Percentiles rank a stretch among this genome's conserved stretches.
These are phyloP conservation scores for Palythoa grandis DNA, from an alignment of 92 coral and sea anemone genomes.

Conservation along the genomic window DNA sequence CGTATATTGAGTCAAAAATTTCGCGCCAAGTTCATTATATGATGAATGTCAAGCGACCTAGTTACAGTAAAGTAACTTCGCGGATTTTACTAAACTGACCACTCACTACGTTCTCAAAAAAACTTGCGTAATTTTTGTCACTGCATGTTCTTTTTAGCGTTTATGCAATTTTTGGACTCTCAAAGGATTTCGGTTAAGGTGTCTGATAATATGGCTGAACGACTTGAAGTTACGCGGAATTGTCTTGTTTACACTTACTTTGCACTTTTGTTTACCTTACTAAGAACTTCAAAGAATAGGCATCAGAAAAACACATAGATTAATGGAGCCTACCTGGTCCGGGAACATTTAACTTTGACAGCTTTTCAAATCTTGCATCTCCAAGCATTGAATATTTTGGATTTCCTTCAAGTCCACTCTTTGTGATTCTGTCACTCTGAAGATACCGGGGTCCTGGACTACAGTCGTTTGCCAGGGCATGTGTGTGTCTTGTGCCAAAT, in stretches of 20 bases:
- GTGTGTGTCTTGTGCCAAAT: slow-evolving; percentile 59
- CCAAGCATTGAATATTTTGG: slow-evolving; percentile 68
- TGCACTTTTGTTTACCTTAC: neutral
- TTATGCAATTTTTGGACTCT: neutral
- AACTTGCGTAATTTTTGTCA: neutral
- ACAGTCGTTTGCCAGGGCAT: slow-evolving; percentile 61
- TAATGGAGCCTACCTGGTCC: slow-evolving; percentile 64
- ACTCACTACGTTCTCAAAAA: neutral
- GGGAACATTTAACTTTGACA: slow-evolving; percentile 55
- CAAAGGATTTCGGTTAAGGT: neutral
- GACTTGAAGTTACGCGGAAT: neutral
- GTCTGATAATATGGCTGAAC: neutral
- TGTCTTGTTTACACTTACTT: slow-evolving; percentile 35
- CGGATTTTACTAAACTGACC: neutral
- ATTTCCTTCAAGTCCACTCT: slow-evolving; percentile 63
- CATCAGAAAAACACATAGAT: neutral
- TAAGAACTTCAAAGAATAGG: neutral
- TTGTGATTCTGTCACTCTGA: slow-evolving; percentile 44
- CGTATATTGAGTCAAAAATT: neutral
- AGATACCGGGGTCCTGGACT: slow-evolving; percentile 74
- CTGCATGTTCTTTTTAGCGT: neutral
- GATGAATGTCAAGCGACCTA: neutral
- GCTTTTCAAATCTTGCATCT: slow-evolving; percentile 48
- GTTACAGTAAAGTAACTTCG: neutral
- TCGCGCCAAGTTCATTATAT: neutral